These are phyloP conservation scores for Torymus tubicola DNA, from an alignment of 2,888 invertebrate genomes.

Conservation along the genomic window DNA sequence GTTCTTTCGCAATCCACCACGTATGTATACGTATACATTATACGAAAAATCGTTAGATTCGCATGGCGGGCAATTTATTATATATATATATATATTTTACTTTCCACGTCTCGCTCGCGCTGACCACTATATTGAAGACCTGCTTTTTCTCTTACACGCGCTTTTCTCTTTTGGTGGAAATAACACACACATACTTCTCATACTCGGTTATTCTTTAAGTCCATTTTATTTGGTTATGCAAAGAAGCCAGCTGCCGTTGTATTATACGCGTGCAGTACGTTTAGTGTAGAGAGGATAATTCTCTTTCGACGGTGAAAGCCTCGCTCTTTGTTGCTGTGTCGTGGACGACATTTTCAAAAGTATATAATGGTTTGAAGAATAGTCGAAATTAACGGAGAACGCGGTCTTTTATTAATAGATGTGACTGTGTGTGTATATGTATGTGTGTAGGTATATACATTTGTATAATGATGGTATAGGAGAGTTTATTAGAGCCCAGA, in stretches of 20 bases:
- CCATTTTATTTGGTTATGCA: conserved; percentile 40
- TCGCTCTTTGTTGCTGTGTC: too few relatives aligned
- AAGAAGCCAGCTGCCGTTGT: conserved; percentile 1
- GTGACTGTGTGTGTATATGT: not conserved
- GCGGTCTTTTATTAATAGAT: conserved; percentile 9
- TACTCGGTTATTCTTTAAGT: not conserved
- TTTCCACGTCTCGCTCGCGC: conserved; percentile 37
- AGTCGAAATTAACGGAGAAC: too few relatives aligned
- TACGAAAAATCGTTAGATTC: conserved; percentile 54
- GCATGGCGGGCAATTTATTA: conserved; percentile 49
- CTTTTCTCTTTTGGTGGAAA: conserved; percentile 35
- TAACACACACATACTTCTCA: not conserved
- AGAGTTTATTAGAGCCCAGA: too few relatives aligned
- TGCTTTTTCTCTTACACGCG: conserved; percentile 15
- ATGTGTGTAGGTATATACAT: too few relatives aligned
- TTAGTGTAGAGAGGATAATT: too few relatives aligned
- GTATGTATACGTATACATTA: too few relatives aligned
- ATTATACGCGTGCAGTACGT: too few relatives aligned
- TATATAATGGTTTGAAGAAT: too few relatives aligned
- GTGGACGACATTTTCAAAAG: too few relatives aligned
- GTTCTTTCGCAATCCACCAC: too few relatives aligned
- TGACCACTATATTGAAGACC: not conserved
- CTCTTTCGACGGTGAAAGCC: not conserved
- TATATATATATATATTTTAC: too few relatives aligned
- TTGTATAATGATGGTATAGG: too few relatives aligned